Evolutionary conservation across 2,797 vertebrate species (phyloP).

Genomic region (Thamnophis elegans): DNA sequence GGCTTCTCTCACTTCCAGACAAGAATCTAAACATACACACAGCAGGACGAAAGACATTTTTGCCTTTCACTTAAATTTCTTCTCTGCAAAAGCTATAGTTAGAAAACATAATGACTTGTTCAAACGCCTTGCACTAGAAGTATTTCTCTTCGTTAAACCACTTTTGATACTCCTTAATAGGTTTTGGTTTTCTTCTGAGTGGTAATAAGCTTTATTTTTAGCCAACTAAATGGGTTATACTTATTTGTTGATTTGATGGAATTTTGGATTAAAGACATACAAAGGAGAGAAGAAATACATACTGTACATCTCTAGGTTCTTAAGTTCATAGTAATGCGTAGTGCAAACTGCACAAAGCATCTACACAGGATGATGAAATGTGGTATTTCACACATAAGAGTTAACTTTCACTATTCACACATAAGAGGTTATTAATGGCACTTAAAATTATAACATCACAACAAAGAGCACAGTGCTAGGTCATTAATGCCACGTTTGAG

Average conservation of each 20-base stretch:
- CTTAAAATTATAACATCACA: not conserved
- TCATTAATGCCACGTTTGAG: not conserved
- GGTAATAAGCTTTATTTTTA: not conserved
- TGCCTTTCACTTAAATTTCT: not conserved
- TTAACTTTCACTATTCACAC: not conserved
- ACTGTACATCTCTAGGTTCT: not conserved
- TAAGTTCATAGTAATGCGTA: not conserved
- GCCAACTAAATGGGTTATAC: not conserved
- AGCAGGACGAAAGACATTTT: not conserved
- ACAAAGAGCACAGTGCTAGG: not conserved
- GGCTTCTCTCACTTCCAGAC: not conserved
- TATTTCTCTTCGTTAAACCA: not conserved
- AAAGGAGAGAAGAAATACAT: not conserved
- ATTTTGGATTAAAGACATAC: not conserved
- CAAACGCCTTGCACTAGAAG: too few relatives aligned
- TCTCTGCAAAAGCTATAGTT: not conserved
- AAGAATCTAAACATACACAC: not conserved
- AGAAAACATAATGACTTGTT: not conserved
- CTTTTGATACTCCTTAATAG: not conserved
- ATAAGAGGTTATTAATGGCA: not conserved
- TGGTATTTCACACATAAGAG: not conserved
- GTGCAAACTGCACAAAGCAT: not conserved
- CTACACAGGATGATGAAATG: not conserved
- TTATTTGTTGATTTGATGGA: not conserved
- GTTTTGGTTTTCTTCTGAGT: not conserved